Conservation (phyloP, 2,113 vertebrate species). For the Siniperca knerii region DNA sequence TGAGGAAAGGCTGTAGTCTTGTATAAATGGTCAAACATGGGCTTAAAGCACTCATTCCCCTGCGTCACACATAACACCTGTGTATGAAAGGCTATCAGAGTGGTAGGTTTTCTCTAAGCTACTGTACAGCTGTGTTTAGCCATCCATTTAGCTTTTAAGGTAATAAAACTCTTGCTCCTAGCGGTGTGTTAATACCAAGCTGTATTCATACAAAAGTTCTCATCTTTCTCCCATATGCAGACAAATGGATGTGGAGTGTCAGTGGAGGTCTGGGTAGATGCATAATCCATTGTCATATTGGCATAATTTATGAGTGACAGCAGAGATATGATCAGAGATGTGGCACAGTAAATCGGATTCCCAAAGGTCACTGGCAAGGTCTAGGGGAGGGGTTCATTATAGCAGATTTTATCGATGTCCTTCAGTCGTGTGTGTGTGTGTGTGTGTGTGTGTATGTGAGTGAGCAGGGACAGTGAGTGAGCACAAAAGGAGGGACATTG, state of each 20-base stretch:
- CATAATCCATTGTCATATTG: conserved; percentile 58
- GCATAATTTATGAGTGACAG: conserved; percentile 74
- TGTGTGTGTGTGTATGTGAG: conserved; percentile 25
- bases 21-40: not conserved
- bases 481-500: not conserved
- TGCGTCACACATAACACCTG: not conserved
- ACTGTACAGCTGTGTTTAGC: not conserved
- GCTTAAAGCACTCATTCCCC: not conserved
- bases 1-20: not conserved
- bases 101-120: not conserved
- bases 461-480: conserved; percentile 11
- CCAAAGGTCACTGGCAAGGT: conserved; percentile 77
- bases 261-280: conserved; percentile 40
- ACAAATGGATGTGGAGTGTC: conserved; percentile 20
- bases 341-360: conserved; percentile 66
- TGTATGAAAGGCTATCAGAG: not conserved
- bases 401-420: conserved; percentile 75
- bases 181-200: not conserved
- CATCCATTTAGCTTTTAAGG: conserved; percentile 11
- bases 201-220: not conserved
- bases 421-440: conserved; percentile 61
- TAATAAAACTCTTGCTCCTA: not conserved
- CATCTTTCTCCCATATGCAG: conserved; percentile 4
- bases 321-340: conserved; percentile 73
- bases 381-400: conserved; percentile 72